Percentiles rank a stretch among this genome's conserved stretches.
phyloP scores from a whole-genome alignment of 2,888 invertebrate species.

The Acrobeloides nanus region DNA sequence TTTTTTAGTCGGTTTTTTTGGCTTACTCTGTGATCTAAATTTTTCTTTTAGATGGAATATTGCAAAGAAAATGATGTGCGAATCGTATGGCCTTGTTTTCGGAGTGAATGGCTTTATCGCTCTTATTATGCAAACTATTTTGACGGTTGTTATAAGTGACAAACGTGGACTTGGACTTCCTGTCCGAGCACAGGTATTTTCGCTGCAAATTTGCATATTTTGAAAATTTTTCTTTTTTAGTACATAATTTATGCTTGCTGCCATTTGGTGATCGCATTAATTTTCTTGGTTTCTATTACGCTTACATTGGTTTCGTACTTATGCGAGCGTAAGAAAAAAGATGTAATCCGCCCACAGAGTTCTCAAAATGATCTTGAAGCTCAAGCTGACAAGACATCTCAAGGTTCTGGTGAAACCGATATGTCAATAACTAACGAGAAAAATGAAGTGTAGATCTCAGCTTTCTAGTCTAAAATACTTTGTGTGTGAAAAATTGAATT shows the following conservation, averaged over 20 bases:
- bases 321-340: too few relatives aligned
- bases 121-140: constrained; percentile 22
- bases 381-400: too few relatives aligned
- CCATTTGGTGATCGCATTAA: constrained; percentile 22
- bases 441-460: too few relatives aligned
- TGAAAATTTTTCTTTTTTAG: not conserved
- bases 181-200: constrained; percentile 19
- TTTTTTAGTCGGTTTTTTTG: not conserved
- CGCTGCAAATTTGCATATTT: not conserved
- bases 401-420: too few relatives aligned
- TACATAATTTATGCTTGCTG: constrained; percentile 13
- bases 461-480: too few relatives aligned
- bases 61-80: constrained; percentile 31
- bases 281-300: constrained; percentile 24
- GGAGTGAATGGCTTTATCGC: constrained; percentile 28
- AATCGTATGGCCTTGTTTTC: constrained; percentile 30
- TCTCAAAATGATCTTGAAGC: too few relatives aligned
- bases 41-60: constrained; percentile 25
- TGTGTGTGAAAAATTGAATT: too few relatives aligned
- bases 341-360: too few relatives aligned
- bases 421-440: too few relatives aligned
- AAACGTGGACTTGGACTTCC: constrained; percentile 22
- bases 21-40: too few relatives aligned
- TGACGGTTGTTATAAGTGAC: constrained; percentile 21
- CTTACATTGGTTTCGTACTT: constrained; percentile 15